phyloP scores from a whole-genome alignment of 2,113 vertebrate genomes.

The Salvelinus fontinalis region DNA sequence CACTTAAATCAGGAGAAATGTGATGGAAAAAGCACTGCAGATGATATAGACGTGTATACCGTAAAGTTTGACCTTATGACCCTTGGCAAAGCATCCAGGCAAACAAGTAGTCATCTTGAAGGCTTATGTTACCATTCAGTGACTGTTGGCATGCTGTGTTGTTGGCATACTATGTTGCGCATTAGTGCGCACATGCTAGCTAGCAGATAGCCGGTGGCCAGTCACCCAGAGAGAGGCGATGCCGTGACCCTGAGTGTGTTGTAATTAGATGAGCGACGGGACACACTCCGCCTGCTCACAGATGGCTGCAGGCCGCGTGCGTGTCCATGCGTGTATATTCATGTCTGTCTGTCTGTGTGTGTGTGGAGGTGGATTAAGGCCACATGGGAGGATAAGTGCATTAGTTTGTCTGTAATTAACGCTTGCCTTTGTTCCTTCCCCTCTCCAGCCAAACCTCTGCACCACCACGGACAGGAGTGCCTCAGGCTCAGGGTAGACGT shows the following conservation, averaged over 20 bases:
- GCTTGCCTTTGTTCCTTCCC: conserved; percentile 35
- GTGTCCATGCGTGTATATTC: conserved; percentile 35
- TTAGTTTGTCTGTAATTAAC: conserved; percentile 64
- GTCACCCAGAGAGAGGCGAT: conserved; percentile 6
- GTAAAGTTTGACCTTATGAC: not conserved
- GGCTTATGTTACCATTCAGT: conserved; percentile 6
- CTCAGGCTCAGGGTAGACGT: conserved; percentile 85
- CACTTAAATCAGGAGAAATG: not conserved
- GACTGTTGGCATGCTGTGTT: conserved; percentile 8
- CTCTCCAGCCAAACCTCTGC: conserved; percentile 85
- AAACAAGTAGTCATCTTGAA: conserved; percentile 3
- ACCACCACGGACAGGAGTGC: conserved; percentile 83
- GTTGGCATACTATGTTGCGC: conserved; percentile 4
- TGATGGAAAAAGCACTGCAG: not conserved
- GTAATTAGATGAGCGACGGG: conserved; percentile 66
- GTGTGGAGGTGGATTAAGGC: conserved; percentile 57
- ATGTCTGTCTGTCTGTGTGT: conserved; percentile 1
- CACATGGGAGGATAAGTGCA: conserved; percentile 57
- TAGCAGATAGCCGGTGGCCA: not conserved
- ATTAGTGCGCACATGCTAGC: not conserved
- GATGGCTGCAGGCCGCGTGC: conserved; percentile 48
- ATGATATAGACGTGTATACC: too few relatives aligned
- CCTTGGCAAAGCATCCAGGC: not conserved
- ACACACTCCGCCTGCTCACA: conserved; percentile 54
- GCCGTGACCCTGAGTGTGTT: conserved; percentile 52